Percentiles rank a stretch among this genome's conserved stretches.
These are phyloP conservation scores for Morone chrysops DNA, from an alignment of 2,113 vertebrate genomes.

Conservation along the genomic window DNA sequence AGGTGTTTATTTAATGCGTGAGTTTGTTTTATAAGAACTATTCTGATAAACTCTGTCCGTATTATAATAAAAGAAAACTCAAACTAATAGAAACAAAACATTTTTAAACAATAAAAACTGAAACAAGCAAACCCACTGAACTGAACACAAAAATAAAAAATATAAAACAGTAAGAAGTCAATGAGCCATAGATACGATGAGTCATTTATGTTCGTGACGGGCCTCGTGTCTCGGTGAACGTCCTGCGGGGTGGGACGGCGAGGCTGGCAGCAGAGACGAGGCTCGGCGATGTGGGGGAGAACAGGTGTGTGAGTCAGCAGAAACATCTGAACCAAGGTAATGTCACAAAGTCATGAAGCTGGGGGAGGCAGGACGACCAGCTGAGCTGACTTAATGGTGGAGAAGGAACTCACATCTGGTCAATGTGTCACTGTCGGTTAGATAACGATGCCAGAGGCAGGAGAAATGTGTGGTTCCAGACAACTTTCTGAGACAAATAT, in stretches of 20 bases:
- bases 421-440: background rate
- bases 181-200: background rate
- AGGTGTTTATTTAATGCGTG: no score
- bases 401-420: background rate
- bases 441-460: background rate
- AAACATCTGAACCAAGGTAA: background rate
- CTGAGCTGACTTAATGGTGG: background rate
- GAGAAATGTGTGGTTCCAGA: background rate
- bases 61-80: no score
- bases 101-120: no score
- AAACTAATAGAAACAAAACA: no score
- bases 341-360: slow-evolving; percentile 3
- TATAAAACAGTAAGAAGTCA: no score
- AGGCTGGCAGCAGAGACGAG: background rate
- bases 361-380: slow-evolving; percentile 3
- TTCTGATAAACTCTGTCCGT: no score
- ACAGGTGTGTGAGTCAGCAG: slow-evolving; percentile 44
- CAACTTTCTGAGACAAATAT: background rate
- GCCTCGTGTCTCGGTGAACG: background rate
- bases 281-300: background rate
- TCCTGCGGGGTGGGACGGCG: background rate
- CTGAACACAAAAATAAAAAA: no score
- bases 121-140: no score
- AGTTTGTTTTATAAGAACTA: no score
- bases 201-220: background rate